These are phyloP conservation scores for Proteles cristata DNA, from an alignment of 2,113 vertebrate genomes.

Conservation along the genomic window DNA sequence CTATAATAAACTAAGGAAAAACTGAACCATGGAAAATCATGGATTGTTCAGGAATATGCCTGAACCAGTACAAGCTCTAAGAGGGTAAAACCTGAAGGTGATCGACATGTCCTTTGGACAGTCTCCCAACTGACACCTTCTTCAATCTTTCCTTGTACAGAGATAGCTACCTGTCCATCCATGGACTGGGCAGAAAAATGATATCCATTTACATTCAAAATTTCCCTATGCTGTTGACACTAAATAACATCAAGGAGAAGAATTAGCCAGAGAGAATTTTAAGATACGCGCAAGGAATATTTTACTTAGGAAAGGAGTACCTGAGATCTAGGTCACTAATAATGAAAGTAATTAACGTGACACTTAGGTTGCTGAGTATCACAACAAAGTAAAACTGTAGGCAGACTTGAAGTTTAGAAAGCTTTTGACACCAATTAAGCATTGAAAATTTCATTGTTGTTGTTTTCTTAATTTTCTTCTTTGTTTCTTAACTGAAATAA, in stretches of 20 bases:
- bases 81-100: neutral
- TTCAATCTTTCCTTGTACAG: neutral
- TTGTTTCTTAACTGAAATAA: constrained; percentile 32
- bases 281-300: constrained; percentile 54
- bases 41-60: neutral
- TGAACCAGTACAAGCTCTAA: neutral
- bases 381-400: constrained; percentile 63
- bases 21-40: neutral
- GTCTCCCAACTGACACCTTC: neutral
- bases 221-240: constrained; percentile 59
- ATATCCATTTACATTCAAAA: constrained; percentile 35
- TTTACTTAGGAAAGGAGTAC: constrained; percentile 62
- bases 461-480: constrained; percentile 54
- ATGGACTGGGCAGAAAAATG: neutral
- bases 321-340: constrained; percentile 72
- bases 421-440: constrained; percentile 58
- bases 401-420: constrained; percentile 50
- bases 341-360: constrained; percentile 76
- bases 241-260: constrained; percentile 67
- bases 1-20: neutral
- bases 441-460: neutral
- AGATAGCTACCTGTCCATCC: neutral
- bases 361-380: constrained; percentile 58
- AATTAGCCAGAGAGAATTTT: constrained; percentile 60
- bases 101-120: neutral